Conservation (phyloP, 2,113 vertebrate genomes). For the Calidris pugnax region DNA sequence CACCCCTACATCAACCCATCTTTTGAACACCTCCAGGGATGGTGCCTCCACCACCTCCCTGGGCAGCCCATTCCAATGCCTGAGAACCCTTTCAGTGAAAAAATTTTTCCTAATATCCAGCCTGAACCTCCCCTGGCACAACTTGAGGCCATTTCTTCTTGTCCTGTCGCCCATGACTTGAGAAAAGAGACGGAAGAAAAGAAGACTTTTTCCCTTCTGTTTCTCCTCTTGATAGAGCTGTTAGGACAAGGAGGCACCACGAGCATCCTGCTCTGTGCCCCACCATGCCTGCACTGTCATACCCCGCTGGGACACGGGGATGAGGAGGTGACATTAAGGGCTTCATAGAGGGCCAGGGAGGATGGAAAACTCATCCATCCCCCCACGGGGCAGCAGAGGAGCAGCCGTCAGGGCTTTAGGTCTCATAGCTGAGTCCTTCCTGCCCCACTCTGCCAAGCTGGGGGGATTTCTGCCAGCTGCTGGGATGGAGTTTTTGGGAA, state of each 20-base stretch:
- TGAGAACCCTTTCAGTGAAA: too few species aligned
- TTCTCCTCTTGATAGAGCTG: not conserved
- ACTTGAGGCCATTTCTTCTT: too few species aligned
- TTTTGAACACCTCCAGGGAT: too few species aligned
- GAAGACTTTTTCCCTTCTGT: fast-evolving
- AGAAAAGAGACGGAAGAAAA: too few species aligned
- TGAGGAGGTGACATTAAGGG: not conserved
- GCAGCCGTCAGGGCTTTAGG: fast-evolving
- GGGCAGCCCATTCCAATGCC: too few species aligned
- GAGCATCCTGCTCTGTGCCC: not conserved
- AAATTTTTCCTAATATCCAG: too few species aligned
- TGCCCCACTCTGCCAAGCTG: not conserved
- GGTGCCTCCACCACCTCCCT: too few species aligned
- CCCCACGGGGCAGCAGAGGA: not conserved
- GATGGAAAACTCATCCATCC: not conserved
- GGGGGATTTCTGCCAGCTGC: not conserved
- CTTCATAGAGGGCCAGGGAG: not conserved
- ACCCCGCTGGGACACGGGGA: not conserved
- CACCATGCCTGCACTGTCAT: fast-evolving
- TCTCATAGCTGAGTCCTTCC: not conserved
- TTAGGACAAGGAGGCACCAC: not conserved
- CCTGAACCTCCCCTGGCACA: too few species aligned
- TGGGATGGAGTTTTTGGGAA: not conserved
- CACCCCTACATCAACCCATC: too few species aligned
- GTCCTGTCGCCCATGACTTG: too few species aligned